Conservation (phyloP, 2,113 vertebrate species). For the Ciconia stormi region DNA sequence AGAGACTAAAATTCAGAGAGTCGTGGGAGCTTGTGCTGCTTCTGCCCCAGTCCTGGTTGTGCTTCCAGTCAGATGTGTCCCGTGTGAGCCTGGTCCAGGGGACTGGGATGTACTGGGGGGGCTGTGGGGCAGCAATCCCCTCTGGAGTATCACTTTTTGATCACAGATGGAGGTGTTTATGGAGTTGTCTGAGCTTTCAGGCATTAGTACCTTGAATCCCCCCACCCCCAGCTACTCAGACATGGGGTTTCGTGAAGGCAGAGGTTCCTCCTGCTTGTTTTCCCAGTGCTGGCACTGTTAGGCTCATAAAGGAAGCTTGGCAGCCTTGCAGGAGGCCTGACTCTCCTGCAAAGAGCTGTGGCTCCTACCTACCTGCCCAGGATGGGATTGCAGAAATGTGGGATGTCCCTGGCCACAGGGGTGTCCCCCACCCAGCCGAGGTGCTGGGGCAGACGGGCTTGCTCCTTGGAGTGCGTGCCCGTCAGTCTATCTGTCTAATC, state of each 20-base stretch:
- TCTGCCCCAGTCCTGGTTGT: not conserved
- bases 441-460: not conserved
- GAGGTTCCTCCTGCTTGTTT: not conserved
- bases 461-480: not conserved
- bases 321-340: not conserved
- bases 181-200: not conserved
- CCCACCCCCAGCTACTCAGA: not conserved
- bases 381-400: not conserved
- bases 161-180: not conserved
- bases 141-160: not conserved
- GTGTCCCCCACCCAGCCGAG: not conserved
- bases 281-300: too few relatives aligned
- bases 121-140: not conserved
- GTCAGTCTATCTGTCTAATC: not conserved
- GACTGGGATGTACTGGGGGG: not conserved
- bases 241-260: rapidly evolving
- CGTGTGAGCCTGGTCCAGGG: not conserved
- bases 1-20: not conserved
- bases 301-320: not conserved
- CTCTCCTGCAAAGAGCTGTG: not conserved
- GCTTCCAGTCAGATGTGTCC: not conserved
- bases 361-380: not conserved
- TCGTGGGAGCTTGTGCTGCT: not conserved
- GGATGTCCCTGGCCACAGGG: not conserved
- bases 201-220: not conserved